Conservation (phyloP, 1,140 invertebrate genomes). For the Drosophila repleta region DNA sequence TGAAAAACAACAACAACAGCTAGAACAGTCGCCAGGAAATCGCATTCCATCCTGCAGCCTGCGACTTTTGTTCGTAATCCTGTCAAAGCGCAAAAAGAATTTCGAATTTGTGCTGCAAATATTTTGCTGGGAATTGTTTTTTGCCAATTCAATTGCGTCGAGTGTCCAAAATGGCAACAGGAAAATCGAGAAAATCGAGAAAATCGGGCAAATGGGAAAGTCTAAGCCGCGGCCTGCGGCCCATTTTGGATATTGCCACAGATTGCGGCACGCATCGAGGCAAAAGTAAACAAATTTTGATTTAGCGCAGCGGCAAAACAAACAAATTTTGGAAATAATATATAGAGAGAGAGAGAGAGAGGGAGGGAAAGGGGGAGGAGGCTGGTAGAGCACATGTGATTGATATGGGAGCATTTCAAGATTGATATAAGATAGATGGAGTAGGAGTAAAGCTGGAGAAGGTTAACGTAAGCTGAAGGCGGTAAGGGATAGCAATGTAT, state of each 20-base stretch:
- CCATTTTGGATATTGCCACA: constrained; percentile 33
- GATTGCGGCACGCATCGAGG: constrained; percentile 27
- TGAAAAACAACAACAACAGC: constrained; percentile 9
- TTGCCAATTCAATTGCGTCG: constrained; percentile 26
- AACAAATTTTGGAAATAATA: constrained; percentile 17
- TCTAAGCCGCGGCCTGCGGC: not conserved
- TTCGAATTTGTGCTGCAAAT: constrained; percentile 38
- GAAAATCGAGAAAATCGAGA: no score
- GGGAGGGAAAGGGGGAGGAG: no score
- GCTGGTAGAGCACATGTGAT: no score
- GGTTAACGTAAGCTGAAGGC: no score
- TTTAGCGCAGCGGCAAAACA: constrained; percentile 23
- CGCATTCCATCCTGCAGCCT: constrained; percentile 51
- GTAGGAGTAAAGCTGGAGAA: no score
- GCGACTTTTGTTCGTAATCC: constrained; percentile 68
- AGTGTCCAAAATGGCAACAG: constrained; percentile 14
- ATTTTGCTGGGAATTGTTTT: constrained; percentile 44
- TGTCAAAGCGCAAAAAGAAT: constrained; percentile 62
- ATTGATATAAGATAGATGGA: no score
- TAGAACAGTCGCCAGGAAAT: not conserved
- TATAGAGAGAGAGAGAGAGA: not conserved
- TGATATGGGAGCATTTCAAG: no score
- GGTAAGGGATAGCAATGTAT: no score
- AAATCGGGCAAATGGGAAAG: not conserved
- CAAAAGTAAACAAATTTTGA: constrained; percentile 28